phyloP scores from a whole-genome alignment of 2,797 vertebrate species.

The Micromesistius poutassou region DNA sequence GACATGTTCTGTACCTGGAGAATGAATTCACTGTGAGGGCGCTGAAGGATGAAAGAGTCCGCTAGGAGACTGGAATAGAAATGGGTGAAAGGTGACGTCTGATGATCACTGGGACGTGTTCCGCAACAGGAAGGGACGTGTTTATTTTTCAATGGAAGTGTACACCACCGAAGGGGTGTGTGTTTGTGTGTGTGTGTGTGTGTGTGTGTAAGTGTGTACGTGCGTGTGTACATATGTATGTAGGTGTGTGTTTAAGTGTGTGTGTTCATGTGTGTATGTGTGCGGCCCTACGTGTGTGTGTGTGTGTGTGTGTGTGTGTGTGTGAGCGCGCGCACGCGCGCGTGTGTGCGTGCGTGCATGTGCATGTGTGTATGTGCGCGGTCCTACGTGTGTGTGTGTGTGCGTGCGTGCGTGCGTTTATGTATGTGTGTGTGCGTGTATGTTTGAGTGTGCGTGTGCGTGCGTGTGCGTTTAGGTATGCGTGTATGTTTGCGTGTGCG shows the following conservation, averaged over 20 bases:
- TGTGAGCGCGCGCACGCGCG: no score
- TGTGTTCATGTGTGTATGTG: no score
- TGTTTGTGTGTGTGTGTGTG: not conserved
- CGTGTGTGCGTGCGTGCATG: no score
- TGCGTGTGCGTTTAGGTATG: no score
- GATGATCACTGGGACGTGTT: not conserved
- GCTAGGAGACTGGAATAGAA: not conserved
- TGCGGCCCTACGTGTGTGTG: not conserved
- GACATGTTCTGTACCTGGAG: not conserved
- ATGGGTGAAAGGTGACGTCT: not conserved
- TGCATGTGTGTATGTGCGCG: no score
- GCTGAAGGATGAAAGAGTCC: not conserved
- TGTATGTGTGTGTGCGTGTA: no score
- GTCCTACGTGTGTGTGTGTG: not conserved
- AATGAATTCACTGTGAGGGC: not conserved
- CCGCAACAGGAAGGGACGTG: not conserved
- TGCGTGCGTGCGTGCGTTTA: no score
- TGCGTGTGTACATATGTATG: no score
- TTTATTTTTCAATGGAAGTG: not conserved
- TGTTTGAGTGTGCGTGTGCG: no score
- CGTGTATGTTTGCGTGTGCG: not conserved
- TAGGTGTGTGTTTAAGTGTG: no score
- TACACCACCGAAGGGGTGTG: not conserved
- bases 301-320: not conserved
- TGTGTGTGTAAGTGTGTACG: not conserved